Base-by-base conservation (phyloP, 2,888 invertebrate genomes). In the Therioaphis trifolii region DNA sequence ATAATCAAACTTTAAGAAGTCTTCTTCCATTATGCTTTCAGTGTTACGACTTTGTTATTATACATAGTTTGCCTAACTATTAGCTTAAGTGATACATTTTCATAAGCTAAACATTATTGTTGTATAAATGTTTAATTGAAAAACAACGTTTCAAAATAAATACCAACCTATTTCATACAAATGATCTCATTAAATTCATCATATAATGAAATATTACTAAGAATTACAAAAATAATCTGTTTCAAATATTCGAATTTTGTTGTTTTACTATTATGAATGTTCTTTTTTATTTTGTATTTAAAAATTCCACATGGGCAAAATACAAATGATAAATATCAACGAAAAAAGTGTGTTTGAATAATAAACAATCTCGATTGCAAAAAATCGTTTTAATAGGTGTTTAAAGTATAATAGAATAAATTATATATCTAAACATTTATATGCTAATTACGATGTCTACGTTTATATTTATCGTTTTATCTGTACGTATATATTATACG, bases 1-100 rank as follows among this genome's bases (percentile, higher is more conserved):
- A 55, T 79, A 69, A 79, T 43, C 78, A 79, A 79, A 79, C 78
- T 79, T 79, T 52, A 69, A 69, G 78, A 69, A 55, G 78, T 79
- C 12, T 78, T 15, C 66, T 69, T 9, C 68, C 68, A 79, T 79
- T 79, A 69, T 43, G 68, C 40, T 69, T 40, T 79, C 66, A 55
- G 24, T 24, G 68, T 78, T 78, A 27, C 24, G 69, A 69, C 69
- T 79, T 79, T 69, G 78, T 55, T 40, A 27, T 68, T 40, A 55
- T 52, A 40, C 40, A 55, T 21, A 63, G n/a, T 14, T 35, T 12
- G 43, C 21, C 7, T 12, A 27, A 71, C 24, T 40, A 71, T 49
- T 27, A 18, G 27, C 52, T 55, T 40, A 35, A 74, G 21, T 18
- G n/a, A 72, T 72, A 35, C 29, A 18, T 35, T 35, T n/a, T 72